Conservation (phyloP, 2,797 vertebrate genomes). For the Gallinago stenura region DNA sequence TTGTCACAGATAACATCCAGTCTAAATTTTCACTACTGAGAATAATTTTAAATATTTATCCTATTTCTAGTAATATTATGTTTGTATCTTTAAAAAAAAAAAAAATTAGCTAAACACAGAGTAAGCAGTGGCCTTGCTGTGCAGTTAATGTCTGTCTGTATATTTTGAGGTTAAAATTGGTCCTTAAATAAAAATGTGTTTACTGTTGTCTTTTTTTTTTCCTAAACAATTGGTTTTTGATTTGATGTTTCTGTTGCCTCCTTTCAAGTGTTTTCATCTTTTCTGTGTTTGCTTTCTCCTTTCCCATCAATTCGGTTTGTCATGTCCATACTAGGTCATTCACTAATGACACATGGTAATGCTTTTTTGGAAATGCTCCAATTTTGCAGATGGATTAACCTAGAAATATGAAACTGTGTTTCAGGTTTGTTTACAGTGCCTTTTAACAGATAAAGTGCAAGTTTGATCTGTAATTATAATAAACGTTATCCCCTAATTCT, state of each 20-base stretch:
- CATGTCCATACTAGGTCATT: background rate
- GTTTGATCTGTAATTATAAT: background rate
- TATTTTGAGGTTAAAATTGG: background rate
- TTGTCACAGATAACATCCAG: background rate
- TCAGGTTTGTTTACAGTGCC: background rate
- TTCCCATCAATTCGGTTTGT: background rate
- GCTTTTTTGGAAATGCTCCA: background rate
- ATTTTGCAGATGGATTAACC: background rate
- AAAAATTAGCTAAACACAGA: background rate
- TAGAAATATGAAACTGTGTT: background rate
- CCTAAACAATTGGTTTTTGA: fast-evolving
- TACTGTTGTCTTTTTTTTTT: background rate
- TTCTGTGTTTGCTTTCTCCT: background rate
- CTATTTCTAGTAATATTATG: background rate
- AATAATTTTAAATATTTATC: background rate
- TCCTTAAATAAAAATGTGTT: background rate
- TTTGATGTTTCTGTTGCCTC: background rate
- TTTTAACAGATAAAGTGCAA: background rate
- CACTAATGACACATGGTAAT: background rate
- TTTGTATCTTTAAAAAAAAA: background rate
- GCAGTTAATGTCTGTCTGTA: background rate
- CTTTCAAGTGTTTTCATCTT: background rate
- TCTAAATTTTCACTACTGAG: background rate
- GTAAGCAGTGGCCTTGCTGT: background rate
- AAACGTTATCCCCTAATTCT: background rate